A percentile compares a stretch with the other conserved stretches of the same genome.
phyloP scores from a whole-genome alignment of 64 coral and sea anemone genomes.

The Montipora foliosa region DNA sequence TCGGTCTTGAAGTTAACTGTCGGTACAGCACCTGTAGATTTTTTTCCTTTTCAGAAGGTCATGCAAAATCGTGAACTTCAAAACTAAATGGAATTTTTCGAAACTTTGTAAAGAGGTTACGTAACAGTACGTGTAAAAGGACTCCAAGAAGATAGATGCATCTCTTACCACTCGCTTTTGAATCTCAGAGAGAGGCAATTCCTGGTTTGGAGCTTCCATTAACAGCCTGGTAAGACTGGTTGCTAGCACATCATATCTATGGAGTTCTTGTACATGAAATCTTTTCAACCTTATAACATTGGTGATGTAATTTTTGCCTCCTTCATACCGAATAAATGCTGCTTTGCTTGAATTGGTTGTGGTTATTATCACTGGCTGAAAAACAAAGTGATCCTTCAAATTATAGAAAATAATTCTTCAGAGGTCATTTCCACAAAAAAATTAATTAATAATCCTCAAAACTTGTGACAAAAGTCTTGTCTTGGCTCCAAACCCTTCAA shows the following conservation, averaged over 20 bases:
- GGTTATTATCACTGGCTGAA: constrained; percentile 12
- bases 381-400: background rate
- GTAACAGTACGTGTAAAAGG: no score
- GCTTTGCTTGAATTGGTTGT: constrained; percentile 7
- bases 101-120: no score
- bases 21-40: no score
- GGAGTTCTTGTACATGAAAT: constrained; percentile 40
- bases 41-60: no score
- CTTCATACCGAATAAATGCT: background rate
- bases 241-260: constrained; percentile 57
- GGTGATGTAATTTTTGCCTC: constrained; percentile 2
- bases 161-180: constrained; percentile 12
- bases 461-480: no score
- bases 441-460: no score
- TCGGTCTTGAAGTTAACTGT: no score
- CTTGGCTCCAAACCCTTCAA: no score
- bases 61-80: no score
- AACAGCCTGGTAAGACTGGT: constrained; percentile 16
- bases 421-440: no score
- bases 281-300: constrained; percentile 49
- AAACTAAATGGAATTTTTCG: no score
- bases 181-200: constrained; percentile 13
- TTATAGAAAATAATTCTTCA: background rate
- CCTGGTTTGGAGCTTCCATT: constrained; percentile 36
- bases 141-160: background rate